Evolutionary conservation across 1,140 invertebrate species (phyloP).

Genomic region (Drosophila funebris): DNA sequence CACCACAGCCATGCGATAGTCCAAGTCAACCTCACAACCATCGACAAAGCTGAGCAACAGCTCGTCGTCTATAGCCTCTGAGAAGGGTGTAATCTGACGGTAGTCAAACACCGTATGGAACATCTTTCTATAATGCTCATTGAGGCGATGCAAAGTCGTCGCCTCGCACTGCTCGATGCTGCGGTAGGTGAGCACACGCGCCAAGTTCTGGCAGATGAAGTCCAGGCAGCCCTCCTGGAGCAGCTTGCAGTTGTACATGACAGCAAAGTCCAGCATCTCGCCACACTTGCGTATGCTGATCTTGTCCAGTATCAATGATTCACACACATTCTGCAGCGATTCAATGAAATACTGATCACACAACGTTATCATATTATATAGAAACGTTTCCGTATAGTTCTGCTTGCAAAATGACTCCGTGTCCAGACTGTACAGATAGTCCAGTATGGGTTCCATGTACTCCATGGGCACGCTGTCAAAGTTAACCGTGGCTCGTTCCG

Average conservation of each 20-base stretch:
- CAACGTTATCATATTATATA: conserved; percentile 87
- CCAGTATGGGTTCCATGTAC: conserved; percentile 85
- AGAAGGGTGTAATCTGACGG: conserved; percentile 86
- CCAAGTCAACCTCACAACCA: conserved; percentile 80
- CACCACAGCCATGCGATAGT: conserved; percentile 72
- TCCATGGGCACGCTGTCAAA: conserved; percentile 69
- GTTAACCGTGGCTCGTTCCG: conserved; percentile 84
- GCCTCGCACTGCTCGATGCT: conserved; percentile 86
- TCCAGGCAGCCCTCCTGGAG: conserved; percentile 87
- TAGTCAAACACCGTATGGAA: conserved; percentile 77
- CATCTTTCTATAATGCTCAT: conserved; percentile 85
- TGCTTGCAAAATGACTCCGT: conserved; percentile 84
- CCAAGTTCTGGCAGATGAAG: conserved; percentile 88
- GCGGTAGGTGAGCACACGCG: conserved; percentile 86
- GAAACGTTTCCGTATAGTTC: conserved; percentile 84
- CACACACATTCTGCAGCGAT: conserved; percentile 87
- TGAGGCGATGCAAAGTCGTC: conserved; percentile 85
- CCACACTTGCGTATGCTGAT: conserved; percentile 88
- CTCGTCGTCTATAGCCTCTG: conserved; percentile 85
- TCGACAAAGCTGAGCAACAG: conserved; percentile 84
- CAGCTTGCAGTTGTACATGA: conserved; percentile 86
- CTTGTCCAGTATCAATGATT: conserved; percentile 85
- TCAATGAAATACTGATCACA: conserved; percentile 88
- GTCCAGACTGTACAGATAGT: conserved; percentile 87
- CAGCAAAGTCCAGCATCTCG: conserved; percentile 87